Evolutionary conservation across 2,797 vertebrate species (phyloP).

Genomic region (Characodon lateralis): DNA sequence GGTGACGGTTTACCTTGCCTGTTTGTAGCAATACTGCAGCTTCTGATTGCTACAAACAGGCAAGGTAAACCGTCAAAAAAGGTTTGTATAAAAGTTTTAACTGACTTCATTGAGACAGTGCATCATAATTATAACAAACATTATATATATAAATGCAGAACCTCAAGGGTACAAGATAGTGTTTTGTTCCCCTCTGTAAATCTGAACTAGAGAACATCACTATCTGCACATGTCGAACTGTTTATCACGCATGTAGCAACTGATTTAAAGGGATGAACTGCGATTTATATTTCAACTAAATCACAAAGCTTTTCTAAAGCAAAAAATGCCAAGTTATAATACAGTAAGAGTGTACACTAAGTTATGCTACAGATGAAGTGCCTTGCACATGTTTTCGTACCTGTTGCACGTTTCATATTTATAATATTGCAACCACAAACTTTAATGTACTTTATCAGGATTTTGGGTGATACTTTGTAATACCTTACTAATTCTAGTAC

Average conservation of each 20-base stretch:
- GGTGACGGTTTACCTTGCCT: constrained; percentile 16
- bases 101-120: constrained; percentile 36
- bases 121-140: constrained; percentile 13
- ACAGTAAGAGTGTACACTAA: constrained; percentile 30
- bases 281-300: constrained; percentile 32
- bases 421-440: neutral
- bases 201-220: constrained; percentile 20
- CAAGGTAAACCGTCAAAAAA: no score
- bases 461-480: neutral
- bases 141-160: constrained; percentile 6
- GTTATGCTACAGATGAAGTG: constrained; percentile 22
- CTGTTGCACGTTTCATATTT: neutral
- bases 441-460: neutral
- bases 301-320: neutral
- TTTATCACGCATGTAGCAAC: constrained; percentile 55
- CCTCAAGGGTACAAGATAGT: constrained; percentile 8
- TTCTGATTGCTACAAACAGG: no score
- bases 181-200: constrained; percentile 36
- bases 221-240: constrained; percentile 29
- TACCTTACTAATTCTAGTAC: neutral
- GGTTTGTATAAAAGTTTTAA: constrained; percentile 24
- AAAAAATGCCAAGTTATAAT: neutral
- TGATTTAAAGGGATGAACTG: constrained; percentile 58
- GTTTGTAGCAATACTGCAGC: neutral
- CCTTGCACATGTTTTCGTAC: neutral